Evolutionary conservation across 2,888 invertebrate genomes (phyloP), one percentile per base, ranked within the genome.

Genomic region (Spodoptera littoralis): DNA sequence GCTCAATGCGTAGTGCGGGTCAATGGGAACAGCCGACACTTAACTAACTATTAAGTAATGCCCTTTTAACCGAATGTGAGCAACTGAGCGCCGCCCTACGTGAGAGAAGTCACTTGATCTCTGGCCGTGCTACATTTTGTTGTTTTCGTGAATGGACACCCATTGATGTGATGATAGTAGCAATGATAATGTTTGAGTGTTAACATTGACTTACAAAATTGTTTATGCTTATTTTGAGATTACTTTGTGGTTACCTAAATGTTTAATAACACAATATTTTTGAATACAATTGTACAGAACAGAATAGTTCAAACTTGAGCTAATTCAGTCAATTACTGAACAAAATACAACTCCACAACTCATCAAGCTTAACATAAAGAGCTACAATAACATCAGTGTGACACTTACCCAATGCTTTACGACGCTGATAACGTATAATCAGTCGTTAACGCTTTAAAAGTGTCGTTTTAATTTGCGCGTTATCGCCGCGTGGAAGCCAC

Each of bases 401-500:
- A 52, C 24, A 61, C 59, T 53, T 18, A 46, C 47, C 13, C 45
- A 69, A 53, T 73, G 45, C 54, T 73, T 60, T 52, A 53, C 42
- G 52, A 44, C 30, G 49, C 50, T 51, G 73, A 63, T 73, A 64
- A 53, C 76, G 70, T 70, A 65, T 66, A 79, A 76, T 73, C 63
- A 76, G 73, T 74, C 80, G 75, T 81, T 79, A 80, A 72, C 76
- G 79, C 76, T 74, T 79, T 79, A 79, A 85, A 78, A 79, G 82
- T 77, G 76, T 69, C 75, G 70, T 52, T 85, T 84, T 84, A 84
- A 86, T 86, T 86, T 79, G 73, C 73, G 82, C 70, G 82, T 89
- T 90, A 90, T 90, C 89, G 85, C 69, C 67, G 72, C 79, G 80
- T 79, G 81, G 84, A 82, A 81, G 81, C 84, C 83, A 82, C 82